These are phyloP conservation scores for Panopea generosa DNA, from an alignment of 2,888 invertebrate species.

Conservation along the genomic window DNA sequence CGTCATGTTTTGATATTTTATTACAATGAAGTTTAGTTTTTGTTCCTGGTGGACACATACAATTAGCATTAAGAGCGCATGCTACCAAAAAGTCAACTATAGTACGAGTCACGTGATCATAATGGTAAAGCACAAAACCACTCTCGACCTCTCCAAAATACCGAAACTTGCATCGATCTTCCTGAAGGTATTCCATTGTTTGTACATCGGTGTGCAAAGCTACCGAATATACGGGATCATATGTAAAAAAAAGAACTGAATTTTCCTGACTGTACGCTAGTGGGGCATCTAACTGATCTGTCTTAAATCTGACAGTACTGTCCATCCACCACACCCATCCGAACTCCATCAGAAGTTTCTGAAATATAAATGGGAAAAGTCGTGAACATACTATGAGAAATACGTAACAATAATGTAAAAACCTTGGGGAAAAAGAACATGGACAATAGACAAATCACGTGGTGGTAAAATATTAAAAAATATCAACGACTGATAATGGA, in stretches of 20 bases:
- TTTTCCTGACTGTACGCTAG: no score
- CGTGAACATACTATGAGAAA: no score
- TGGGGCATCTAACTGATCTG: constrained; percentile 16
- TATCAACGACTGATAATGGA: no score
- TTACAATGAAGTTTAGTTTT: constrained; percentile 22
- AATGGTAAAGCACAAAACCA: constrained; percentile 39
- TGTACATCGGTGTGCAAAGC: constrained; percentile 32
- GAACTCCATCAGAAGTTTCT: constrained; percentile 34
- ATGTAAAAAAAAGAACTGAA: constrained; percentile 40
- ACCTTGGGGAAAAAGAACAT: no score
- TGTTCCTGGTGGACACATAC: constrained; percentile 31
- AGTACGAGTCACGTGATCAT: constrained; percentile 29
- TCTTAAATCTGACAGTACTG: constrained; percentile 28
- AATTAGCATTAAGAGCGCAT: constrained; percentile 33
- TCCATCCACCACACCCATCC: constrained; percentile 52
- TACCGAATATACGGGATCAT: constrained; percentile 20
- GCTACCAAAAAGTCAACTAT: constrained; percentile 33
- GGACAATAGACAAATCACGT: no score
- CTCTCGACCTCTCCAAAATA: constrained; percentile 45
- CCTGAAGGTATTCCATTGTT: constrained; percentile 26
- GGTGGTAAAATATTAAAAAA: no score
- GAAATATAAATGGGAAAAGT: no score
- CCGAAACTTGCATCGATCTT: constrained; percentile 44
- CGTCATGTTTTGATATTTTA: constrained; percentile 4
- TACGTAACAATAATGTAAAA: no score